Base-by-base conservation (phyloP, 1,140 invertebrate genomes). In the Drosophila nannoptera region DNA sequence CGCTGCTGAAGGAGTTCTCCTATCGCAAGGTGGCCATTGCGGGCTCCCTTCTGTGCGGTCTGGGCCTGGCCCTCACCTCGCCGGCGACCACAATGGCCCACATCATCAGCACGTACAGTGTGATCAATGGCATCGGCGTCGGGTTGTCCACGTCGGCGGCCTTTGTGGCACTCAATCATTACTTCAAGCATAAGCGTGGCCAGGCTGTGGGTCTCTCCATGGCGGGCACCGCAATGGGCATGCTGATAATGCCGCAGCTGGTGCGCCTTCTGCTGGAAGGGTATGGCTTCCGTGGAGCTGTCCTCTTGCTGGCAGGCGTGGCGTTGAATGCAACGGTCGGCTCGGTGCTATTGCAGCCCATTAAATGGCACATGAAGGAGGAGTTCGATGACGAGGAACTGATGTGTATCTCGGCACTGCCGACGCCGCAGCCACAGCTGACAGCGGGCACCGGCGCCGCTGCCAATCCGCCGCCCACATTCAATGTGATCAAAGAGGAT, bases 151-250 rank as follows among this genome's bases (percentile, higher is more conserved):
- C 92, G 4, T 92, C 94, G 12, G 92, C 93, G 7, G 92, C 94
- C 0, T 94, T 95, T 76, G 94, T 95, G 11, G 93, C 94, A 0
- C 78, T 95, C 0, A 94, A 94, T 77, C 93, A 93, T 73, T 95
- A 94, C 78, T 95, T 95, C 71, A 90, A 92, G 16, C 92, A 94
- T 82, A 93, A 93, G 77, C 92, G 94, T 9, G 94, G 94, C 5
- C 94, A 94, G 87, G 94, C 94, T 0, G 93, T 95, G 3, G 94
- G 94, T 0, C 89, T 94, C 14, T 94, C 94, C 0, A 93, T 95
- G 91, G 94, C 94, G 4, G 94, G 94, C 0, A 94, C 94, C 0
- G 94, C 93, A 3, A 90, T 95, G 54, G 94, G 94, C 1, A 92
- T 95, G 90, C 93, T 95, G 91, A 89, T 94, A 6, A 93, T 95